phyloP scores from a whole-genome alignment of 2,797 vertebrate genomes.

The Leucoraja ocellata region DNA sequence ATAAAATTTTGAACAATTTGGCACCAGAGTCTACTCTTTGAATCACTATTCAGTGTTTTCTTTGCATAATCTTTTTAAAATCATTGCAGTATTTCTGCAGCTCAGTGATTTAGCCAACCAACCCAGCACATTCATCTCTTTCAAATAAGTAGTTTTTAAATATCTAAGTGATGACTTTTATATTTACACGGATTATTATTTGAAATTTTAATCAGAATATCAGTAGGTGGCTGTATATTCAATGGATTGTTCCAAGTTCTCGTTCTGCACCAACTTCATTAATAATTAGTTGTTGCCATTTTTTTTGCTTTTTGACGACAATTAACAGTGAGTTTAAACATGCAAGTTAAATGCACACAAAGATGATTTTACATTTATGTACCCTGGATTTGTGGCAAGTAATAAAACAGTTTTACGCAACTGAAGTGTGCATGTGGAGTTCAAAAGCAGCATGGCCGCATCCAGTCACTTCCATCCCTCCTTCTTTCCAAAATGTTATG shows the following conservation, averaged over 20 bases:
- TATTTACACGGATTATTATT: background rate
- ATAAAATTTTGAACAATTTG: background rate
- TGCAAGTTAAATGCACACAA: background rate
- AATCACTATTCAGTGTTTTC: background rate
- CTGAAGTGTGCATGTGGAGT: background rate
- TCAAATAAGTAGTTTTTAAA: background rate
- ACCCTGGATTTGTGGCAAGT: background rate
- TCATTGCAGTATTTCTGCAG: background rate
- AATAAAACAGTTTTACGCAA: background rate
- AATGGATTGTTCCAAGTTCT: background rate
- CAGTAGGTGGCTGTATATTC: background rate
- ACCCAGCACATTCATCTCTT: background rate
- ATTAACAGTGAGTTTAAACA: background rate
- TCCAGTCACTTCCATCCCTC: background rate
- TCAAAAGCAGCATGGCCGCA: background rate
- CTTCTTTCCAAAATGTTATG: background rate
- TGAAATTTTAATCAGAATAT: background rate
- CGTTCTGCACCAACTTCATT: background rate
- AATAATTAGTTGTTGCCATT: background rate
- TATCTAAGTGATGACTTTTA: background rate
- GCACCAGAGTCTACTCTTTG: background rate
- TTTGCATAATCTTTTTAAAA: background rate
- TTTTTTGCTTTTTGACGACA: background rate
- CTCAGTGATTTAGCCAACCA: background rate
- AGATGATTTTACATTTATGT: background rate